Base-by-base conservation (phyloP, 92 coral and sea anemone genomes). In the Parazoanthus atlanticus region DNA sequence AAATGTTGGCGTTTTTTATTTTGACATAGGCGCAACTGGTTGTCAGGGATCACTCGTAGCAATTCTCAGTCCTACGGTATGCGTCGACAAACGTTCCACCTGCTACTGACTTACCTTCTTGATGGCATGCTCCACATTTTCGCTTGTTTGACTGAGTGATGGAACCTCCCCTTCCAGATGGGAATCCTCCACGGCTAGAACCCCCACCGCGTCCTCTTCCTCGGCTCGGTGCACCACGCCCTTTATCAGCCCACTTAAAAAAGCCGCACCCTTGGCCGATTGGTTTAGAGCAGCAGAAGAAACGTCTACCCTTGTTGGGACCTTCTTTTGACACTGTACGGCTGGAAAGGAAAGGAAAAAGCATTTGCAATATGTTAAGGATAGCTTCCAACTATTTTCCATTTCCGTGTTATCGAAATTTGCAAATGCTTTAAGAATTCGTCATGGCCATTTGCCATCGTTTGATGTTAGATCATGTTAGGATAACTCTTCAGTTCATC, bases 251-350 rank as follows among this genome's bases (percentile, higher is more conserved):
- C 99, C 99, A 96, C 65, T 96, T 94, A 86, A 96, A 96, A 93
- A 96, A 96, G 74, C 87, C 88, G 54, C 99, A 96, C 25, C 94
- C 91, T 89, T 96, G 93, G 21, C 92, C 96, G 85, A 90, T 90
- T 49, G 99, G 99, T 74, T 96, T 96, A 3, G 94, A 64, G 76
- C 99, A 96, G 65, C 93, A 93, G 88, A 90, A 92, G 92, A 96
- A 96, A 4, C 86, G 99, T 32, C 96, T 93, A 29, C 98, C 95
- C 65, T 95, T 93, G 78, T 96, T 96, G 0, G 98, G 94, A 5
- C 99, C 99, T 23, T 91, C 93, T 47, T 96, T 96, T 82, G 92
- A 82, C 76, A 96, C 99, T 28, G 97, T 96, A 65, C 96, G 98
- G 77, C 98, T 95, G 85, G 25, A 71, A 61, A 80, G 36, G 23